Evolutionary conservation across 2,113 vertebrate species (phyloP), one percentile per base, ranked within the genome.

Genomic region (Emydura subglobosa): DNA sequence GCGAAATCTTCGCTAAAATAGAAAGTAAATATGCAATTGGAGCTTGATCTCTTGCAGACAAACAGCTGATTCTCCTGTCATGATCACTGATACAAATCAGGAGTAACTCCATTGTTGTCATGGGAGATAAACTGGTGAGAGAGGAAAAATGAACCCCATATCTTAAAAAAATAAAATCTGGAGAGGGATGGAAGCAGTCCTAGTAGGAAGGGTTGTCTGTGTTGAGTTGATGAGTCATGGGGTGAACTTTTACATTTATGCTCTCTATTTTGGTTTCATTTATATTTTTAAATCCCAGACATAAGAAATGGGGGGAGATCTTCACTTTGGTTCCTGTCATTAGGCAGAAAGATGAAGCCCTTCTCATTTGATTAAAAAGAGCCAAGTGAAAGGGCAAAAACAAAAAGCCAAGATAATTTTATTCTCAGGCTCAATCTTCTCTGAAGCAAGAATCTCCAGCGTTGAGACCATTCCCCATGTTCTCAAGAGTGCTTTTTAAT

Each of bases 1-100:
- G 54, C 47, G 85, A 91, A 72, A 85, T 74, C 2, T 79, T 34
- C 49, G 16, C 44, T 85, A 87, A 93, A 95, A 92, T 10, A 81
- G 82, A 91, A 96, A 74, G 79, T 49, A 87, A 92, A 59, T 13
- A 55, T 89, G 85, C 91, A 92, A 68, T 53, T 44, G 6, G 79
- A 96, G 25, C 59, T 25, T 93, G 72, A 31, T 86, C 21, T 84
- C 61, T 89, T 54, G 59, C 1, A 80, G 87, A 80, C 17, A 87
- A 85, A 16, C 53, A 79, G 82, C 24, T 51, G 1, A 10, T 74
- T 83, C 54, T 68, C 55, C 2, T 27, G 57, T 82, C 61, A 49
- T 79, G 49, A 19, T 39, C n/a, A 54, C 44, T 78, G 47, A 85
- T 74, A 90, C 61, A 83, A 80, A 85, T 85, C 76, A 79, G 57